Evolutionary conservation across 1,140 invertebrate genomes (phyloP), one percentile per base, ranked within the genome.

Genomic region (Ctenoplectra terminalis): DNA sequence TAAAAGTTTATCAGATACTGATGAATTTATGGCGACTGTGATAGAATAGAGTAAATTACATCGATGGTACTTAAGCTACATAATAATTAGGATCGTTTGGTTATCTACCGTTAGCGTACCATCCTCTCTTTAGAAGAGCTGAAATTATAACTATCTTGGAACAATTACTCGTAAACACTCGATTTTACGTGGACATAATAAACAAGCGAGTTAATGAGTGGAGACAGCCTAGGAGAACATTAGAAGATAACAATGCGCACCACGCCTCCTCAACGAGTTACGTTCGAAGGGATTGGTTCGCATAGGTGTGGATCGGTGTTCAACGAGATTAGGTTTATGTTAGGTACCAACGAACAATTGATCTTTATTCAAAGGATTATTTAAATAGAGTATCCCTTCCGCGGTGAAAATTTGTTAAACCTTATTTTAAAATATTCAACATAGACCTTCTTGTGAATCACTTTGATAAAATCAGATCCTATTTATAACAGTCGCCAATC

Each of bases 141-240:
- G 7, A 23, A 43, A 43, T 67, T 50, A 50, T n/a, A 29, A 43
- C 17, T n/a, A 29, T 8, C 61, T n/a, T 9, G 9, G 46, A 67
- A 76, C 60, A 54, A 76, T 76, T 56, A 40, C 60, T 54, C 61
- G 63, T 76, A 76, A 67, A 76, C 20, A n/a, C 5, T 50, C 61
- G 74, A 67, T 67, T 76, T 76, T 67, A 56, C 46, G 15, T 17
- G 48, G 31, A 56, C 31, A 60, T 15, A 67, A 76, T 67, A 67
- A 76, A 76, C 48, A 67, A 67, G n/a, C 26, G 4, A n/a, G 11
- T n/a, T 72, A 79, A 72, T 61, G 69, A 50, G 34, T 29, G 43
- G 13, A 34, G 67, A 79, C 76, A 72, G 34, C 7, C 23, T 29
- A 5, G 34, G 31, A 26, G 67, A 79, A 40, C 26, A 40, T 48